Evolutionary conservation across 2,797 vertebrate species (phyloP).

Genomic region (Sebastes trivittatus): DNA sequence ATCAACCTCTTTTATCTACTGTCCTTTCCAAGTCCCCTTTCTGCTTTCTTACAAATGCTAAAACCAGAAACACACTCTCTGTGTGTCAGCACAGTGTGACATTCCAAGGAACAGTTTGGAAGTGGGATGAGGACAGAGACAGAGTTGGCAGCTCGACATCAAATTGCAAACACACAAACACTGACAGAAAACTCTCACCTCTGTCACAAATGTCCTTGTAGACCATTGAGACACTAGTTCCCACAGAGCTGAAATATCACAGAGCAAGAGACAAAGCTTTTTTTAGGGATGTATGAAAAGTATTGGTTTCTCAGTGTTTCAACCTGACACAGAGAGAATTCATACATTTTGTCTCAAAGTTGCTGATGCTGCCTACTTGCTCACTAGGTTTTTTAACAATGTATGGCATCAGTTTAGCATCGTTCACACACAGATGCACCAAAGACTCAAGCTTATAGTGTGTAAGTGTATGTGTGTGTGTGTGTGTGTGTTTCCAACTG

Average conservation of each 20-base stretch:
- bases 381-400: neutral
- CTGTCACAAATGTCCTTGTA: constrained; percentile 38
- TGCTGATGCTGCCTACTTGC: neutral
- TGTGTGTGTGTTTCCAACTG: constrained; percentile 20
- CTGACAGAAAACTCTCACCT: constrained; percentile 16
- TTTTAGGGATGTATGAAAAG: neutral
- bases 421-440: neutral
- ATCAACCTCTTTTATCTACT: neutral
- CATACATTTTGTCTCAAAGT: neutral
- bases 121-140: constrained; percentile 51
- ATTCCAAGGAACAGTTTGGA: constrained; percentile 62
- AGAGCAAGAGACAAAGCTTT: neutral
- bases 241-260: constrained; percentile 9
- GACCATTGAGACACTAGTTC: constrained; percentile 3
- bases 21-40: neutral
- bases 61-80: neutral
- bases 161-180: constrained; percentile 44
- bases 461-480: constrained; percentile 5
- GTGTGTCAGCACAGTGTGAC: constrained; percentile 64
- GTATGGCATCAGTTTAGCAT: neutral
- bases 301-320: neutral
- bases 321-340: neutral
- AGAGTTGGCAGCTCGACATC: constrained; percentile 50
- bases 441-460: neutral
- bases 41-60: constrained; percentile 3